Evolutionary conservation across 2,113 vertebrate genomes (phyloP).

Genomic region (Colistium nudipinnis): DNA sequence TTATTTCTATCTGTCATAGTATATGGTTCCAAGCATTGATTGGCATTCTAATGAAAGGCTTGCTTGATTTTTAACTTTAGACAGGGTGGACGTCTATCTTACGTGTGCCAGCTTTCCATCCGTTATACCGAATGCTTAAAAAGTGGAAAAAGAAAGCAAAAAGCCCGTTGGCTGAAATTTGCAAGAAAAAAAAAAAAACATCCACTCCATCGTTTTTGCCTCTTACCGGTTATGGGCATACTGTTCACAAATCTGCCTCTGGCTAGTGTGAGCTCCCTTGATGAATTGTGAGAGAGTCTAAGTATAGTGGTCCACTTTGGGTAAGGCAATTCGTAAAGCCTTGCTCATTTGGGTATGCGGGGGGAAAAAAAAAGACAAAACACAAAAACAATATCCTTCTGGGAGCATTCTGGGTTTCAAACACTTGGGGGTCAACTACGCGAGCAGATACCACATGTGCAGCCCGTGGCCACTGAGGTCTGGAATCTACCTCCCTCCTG

Average conservation of each 20-base stretch:
- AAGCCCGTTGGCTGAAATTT: conserved; percentile 47
- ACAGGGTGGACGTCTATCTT: conserved; percentile 19
- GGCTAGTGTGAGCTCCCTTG: conserved; percentile 61
- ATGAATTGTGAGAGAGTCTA: conserved; percentile 63
- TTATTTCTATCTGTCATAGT: too few species aligned
- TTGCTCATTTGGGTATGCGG: conserved; percentile 76
- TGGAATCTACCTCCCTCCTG: conserved; percentile 76
- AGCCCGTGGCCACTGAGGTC: conserved; percentile 74
- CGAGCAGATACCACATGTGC: conserved; percentile 74
- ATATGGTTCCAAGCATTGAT: neutral
- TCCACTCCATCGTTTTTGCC: conserved; percentile 46
- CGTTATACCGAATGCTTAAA: conserved; percentile 29
- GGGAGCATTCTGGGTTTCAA: conserved; percentile 74
- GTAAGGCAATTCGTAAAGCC: conserved; percentile 57
- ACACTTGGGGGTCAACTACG: conserved; percentile 72
- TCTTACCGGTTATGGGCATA: conserved; percentile 64
- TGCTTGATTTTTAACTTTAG: conserved; percentile 13
- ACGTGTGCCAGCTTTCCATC: conserved; percentile 17
- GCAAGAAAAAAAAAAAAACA: conserved; percentile 33
- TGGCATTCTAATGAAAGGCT: neutral
- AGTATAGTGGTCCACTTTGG: conserved; percentile 59
- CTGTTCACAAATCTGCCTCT: conserved; percentile 64
- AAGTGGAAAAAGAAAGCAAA: conserved; percentile 45
- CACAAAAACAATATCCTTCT: conserved; percentile 72
- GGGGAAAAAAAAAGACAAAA: too few species aligned